Percentiles rank a stretch among this genome's conserved stretches.
These are phyloP conservation scores for Turritopsis rubra DNA, from an alignment of 30 jellyfish, hydroid and myxozoan species.

Conservation along the genomic window DNA sequence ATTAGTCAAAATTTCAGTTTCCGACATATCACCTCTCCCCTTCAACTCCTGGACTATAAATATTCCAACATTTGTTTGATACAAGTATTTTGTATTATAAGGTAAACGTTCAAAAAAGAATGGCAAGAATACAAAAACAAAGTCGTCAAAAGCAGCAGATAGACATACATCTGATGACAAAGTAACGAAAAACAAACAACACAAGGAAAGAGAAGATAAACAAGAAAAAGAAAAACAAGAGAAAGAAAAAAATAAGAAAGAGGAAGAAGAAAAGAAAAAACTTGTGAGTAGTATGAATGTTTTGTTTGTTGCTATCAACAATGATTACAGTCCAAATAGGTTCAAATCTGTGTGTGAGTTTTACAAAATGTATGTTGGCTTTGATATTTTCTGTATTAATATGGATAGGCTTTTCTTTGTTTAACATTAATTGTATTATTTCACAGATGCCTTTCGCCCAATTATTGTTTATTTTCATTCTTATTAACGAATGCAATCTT, in stretches of 20 bases:
- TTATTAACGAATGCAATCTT: too few relatives aligned
- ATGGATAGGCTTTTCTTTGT: neutral
- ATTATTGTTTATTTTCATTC: too few relatives aligned
- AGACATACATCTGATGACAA: constrained; percentile 13
- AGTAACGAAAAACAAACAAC: constrained; percentile 11
- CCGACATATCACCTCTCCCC: too few relatives aligned
- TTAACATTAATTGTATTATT: neutral
- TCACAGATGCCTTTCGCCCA: neutral
- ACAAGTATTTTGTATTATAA: neutral
- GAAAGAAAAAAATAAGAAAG: constrained; percentile 37
- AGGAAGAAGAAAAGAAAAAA: constrained; percentile 40
- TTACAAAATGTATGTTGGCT: neutral
- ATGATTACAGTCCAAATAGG: too few relatives aligned
- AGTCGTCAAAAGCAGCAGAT: neutral
- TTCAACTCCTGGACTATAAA: too few relatives aligned
- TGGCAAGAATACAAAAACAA: neutral
- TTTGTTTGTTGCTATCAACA: too few relatives aligned
- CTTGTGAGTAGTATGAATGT: constrained; percentile 26
- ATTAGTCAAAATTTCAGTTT: too few relatives aligned
- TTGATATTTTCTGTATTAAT: neutral
- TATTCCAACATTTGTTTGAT: constrained; percentile 52
- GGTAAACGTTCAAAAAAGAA: constrained; percentile 19
- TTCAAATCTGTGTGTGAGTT: neutral
- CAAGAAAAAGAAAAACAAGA: constrained; percentile 32
- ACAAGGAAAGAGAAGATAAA: constrained; percentile 33